Conservation (phyloP, 2,113 vertebrate species). For the Mungos mungo region DNA sequence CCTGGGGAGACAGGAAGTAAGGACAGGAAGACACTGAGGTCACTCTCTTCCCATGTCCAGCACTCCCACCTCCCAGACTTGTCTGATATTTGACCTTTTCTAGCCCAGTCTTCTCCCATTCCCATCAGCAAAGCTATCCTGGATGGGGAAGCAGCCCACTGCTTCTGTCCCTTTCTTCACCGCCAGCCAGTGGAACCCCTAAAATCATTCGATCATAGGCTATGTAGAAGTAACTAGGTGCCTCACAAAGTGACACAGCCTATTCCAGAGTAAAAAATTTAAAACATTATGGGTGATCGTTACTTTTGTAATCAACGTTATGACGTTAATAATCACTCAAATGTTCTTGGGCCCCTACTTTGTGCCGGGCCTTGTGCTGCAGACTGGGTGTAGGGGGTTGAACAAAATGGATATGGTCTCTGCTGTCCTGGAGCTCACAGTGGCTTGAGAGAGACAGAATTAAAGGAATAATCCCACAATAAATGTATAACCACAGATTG, state of each 20-base stretch:
- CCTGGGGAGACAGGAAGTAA: conserved; percentile 79
- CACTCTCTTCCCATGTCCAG: conserved; percentile 67
- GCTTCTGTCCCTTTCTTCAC: background rate
- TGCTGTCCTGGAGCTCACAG: background rate
- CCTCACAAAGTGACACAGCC: background rate
- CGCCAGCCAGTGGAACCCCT: background rate
- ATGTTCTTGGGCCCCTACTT: background rate
- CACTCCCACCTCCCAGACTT: conserved; percentile 50
- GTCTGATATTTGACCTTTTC: conserved; percentile 36
- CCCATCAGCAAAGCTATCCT: background rate
- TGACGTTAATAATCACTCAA: background rate
- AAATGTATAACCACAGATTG: background rate
- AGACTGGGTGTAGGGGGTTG: background rate
- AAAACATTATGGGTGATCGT: background rate
- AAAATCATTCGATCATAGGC: background rate
- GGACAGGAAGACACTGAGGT: conserved; percentile 76
- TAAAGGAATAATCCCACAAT: background rate
- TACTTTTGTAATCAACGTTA: background rate
- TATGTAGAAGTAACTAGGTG: background rate
- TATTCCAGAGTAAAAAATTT: conserved; percentile 11
- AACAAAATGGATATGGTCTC: background rate
- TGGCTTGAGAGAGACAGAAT: background rate
- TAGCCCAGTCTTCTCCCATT: background rate
- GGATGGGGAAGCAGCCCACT: background rate
- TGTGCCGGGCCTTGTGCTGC: background rate